Conservation (phyloP, 1,140 invertebrate genomes). For the Diabrotica undecimpunctata region DNA sequence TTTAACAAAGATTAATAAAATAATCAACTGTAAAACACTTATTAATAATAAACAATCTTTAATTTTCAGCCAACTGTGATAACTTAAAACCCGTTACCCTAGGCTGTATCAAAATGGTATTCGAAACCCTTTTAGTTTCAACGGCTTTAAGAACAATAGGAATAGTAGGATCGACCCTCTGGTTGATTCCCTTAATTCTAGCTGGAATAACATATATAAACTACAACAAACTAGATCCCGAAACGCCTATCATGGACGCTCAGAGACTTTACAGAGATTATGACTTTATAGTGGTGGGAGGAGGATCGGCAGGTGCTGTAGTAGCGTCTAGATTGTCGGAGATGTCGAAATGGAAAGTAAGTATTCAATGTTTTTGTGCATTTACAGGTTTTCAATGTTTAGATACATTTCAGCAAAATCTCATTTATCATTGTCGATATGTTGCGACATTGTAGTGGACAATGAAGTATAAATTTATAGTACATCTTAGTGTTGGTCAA, state of each 20-base stretch:
- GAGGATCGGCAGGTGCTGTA: constrained; percentile 89
- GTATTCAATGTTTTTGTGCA: neutral
- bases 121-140: constrained; percentile 67
- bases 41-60: neutral
- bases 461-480: too few species aligned
- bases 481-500: too few species aligned
- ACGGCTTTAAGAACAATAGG: constrained; percentile 73
- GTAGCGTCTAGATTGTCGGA: constrained; percentile 83
- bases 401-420: too few species aligned
- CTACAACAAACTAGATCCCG: constrained; percentile 77
- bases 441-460: too few species aligned
- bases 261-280: constrained; percentile 61
- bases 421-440: too few species aligned
- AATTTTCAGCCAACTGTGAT: constrained; percentile 21
- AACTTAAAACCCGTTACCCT: neutral
- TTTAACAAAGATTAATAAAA: too few species aligned
- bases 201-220: constrained; percentile 76
- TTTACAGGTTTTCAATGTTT: neutral
- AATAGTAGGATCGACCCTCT: constrained; percentile 68
- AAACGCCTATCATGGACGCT: constrained; percentile 63
- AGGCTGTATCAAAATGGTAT: constrained; percentile 55
- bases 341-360: constrained; percentile 70
- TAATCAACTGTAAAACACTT: too few species aligned
- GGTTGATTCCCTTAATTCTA: constrained; percentile 77
- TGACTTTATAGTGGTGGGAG: constrained; percentile 85